Evolutionary conservation across 2,797 vertebrate genomes (phyloP).

Genomic region (Mus spretus): DNA sequence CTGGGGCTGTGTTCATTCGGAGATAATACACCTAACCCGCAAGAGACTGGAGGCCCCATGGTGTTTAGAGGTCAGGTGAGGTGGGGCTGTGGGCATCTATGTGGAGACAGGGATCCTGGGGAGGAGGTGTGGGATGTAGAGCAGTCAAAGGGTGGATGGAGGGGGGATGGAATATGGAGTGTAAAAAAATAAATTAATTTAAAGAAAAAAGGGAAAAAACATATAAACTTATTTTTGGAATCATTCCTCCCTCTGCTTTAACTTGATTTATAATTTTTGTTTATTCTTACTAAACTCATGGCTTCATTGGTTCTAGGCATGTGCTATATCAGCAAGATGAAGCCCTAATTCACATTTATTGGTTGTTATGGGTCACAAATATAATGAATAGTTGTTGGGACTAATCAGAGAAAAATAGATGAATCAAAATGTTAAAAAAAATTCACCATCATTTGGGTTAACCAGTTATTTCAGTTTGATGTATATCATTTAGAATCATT

Average conservation of each 20-base stretch:
- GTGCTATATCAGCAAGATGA: background rate
- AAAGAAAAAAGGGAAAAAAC: too few species aligned
- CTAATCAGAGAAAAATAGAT: background rate
- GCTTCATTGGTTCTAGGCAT: background rate
- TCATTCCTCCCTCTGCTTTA: background rate
- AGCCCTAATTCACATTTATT: background rate
- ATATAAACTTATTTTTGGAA: background rate
- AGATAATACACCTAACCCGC: too few species aligned
- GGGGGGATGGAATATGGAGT: too few species aligned
- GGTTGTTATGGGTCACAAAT: background rate
- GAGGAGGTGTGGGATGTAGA: too few species aligned
- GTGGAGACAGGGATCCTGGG: too few species aligned
- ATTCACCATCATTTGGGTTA: background rate
- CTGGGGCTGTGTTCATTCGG: too few species aligned
- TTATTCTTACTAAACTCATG: background rate
- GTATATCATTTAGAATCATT: background rate
- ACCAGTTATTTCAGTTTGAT: background rate
- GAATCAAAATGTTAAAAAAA: background rate
- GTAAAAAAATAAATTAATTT: too few species aligned
- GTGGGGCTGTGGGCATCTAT: too few species aligned
- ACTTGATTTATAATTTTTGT: background rate
- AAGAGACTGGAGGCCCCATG: too few species aligned
- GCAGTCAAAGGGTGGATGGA: too few species aligned
- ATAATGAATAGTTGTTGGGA: background rate
- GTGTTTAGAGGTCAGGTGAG: too few species aligned